A percentile compares a stretch with the other conserved stretches of the same genome.
phyloP scores from a whole-genome alignment of 2,113 vertebrate species.

The Zingel zingel region DNA sequence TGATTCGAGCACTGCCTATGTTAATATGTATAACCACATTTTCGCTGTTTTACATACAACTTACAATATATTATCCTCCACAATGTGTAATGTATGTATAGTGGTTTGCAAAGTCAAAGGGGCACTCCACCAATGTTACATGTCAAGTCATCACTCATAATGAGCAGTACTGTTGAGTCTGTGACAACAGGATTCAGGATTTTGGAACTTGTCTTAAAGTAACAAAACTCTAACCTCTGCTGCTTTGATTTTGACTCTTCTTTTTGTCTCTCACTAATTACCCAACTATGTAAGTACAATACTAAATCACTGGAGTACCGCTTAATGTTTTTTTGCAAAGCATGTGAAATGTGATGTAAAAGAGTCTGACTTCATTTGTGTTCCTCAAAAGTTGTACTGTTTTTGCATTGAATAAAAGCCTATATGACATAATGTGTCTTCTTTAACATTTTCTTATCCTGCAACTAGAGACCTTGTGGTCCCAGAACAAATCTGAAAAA shows the following conservation, averaged over 20 bases:
- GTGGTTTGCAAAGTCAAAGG: no score
- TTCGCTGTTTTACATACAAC: background rate
- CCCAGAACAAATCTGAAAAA: background rate
- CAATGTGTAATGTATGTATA: background rate
- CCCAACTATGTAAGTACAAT: background rate
- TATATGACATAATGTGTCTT: background rate
- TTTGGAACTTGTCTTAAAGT: no score
- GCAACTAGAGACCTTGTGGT: background rate
- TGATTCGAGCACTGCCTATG: background rate
- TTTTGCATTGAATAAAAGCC: background rate
- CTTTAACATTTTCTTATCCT: constrained; percentile 6
- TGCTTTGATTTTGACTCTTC: no score
- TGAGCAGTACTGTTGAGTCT: no score
- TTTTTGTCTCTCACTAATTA: no score
- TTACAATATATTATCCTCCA: background rate
- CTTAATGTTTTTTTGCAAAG: background rate
- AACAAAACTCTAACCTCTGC: no score
- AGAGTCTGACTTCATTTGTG: background rate
- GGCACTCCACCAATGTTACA: no score
- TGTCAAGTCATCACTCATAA: no score
- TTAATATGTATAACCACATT: background rate
- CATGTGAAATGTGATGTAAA: background rate
- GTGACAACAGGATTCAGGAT: no score
- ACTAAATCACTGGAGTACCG: background rate
- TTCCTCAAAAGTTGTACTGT: background rate